Conservation (phyloP, 2,113 vertebrate genomes). For the Stegostoma tigrinum region DNA sequence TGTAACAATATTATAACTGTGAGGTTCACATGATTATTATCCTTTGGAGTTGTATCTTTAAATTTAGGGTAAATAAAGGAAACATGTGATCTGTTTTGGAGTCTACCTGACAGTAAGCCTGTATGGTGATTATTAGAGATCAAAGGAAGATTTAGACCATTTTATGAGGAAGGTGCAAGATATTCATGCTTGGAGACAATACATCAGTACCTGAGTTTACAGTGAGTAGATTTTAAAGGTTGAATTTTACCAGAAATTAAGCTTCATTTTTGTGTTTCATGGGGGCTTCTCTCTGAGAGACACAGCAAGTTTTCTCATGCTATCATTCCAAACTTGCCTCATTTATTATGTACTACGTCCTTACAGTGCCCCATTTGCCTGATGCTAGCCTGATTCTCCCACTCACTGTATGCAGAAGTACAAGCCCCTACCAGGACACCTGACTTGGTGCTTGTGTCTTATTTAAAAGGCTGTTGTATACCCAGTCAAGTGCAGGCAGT, state of each 20-base stretch:
- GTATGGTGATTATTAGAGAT: not conserved
- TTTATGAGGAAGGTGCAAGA: not conserved
- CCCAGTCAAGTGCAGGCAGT: no score
- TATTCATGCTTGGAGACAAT: not conserved
- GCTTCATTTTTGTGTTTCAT: no score
- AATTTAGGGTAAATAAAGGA: not conserved
- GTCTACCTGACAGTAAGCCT: not conserved
- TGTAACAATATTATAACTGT: not conserved
- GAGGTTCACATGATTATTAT: not conserved
- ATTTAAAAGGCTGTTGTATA: no score
- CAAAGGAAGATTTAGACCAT: not conserved
- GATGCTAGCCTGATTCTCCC: no score
- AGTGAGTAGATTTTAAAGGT: not conserved
- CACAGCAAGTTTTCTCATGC: no score
- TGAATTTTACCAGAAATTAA: not conserved
- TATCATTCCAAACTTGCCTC: no score
- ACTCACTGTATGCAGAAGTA: no score
- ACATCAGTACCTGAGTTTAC: not conserved
- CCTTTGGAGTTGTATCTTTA: not conserved
- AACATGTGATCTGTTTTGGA: not conserved
- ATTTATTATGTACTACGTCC: no score
- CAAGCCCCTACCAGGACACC: no score
- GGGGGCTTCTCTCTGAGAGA: no score
- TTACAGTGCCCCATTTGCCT: no score
- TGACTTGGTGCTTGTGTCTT: no score